phyloP scores from a whole-genome alignment of 2,797 vertebrate genomes.

The Nyctalus aviator region DNA sequence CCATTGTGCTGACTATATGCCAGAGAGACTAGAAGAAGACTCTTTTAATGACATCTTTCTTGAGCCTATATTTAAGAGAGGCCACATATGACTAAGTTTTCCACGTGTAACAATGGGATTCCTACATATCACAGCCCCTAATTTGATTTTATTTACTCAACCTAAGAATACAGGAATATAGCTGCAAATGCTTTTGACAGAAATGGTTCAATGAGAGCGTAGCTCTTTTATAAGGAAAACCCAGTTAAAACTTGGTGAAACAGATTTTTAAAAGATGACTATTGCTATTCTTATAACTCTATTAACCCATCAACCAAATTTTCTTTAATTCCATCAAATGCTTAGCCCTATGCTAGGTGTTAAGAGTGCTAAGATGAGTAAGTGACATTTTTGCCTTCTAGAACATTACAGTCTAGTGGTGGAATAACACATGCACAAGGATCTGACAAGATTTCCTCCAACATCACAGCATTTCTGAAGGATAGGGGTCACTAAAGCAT shows the following conservation, averaged over 20 bases:
- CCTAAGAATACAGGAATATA: not conserved
- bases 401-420: not conserved
- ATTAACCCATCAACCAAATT: not conserved
- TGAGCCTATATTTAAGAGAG: not conserved
- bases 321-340: not conserved
- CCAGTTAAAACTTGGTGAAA: slow-evolving; percentile 21
- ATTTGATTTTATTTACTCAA: slow-evolving; percentile 18
- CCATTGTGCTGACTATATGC: not conserved
- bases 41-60: not conserved
- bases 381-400: not conserved
- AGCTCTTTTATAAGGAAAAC: not conserved
- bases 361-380: not conserved
- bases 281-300: not conserved
- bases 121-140: not conserved
- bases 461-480: not conserved
- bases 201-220: not conserved
- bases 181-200: not conserved
- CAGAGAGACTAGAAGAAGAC: not conserved
- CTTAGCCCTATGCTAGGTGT: not conserved
- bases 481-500: not conserved
- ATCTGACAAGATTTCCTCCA: not conserved
- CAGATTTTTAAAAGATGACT: not conserved
- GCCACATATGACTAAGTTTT: not conserved
- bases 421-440: not conserved
- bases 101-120: not conserved